Evolutionary conservation across 2,797 vertebrate genomes (phyloP).

Genomic region (Chanos chanos): DNA sequence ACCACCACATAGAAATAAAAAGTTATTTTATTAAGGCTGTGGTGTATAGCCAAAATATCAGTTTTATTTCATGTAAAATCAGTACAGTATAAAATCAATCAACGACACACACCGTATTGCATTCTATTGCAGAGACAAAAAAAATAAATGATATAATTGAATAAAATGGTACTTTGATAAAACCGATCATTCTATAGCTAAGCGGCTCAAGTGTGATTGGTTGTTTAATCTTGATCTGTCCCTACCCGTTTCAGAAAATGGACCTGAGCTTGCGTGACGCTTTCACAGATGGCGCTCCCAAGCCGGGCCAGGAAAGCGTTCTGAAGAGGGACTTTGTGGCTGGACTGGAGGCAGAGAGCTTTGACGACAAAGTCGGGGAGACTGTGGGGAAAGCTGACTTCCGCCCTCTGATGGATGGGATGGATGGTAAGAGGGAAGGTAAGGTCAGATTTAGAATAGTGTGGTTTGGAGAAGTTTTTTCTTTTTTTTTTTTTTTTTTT

Average conservation of each 20-base stretch:
- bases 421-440: constrained; percentile 70
- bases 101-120: too few relatives aligned
- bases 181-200: too few relatives aligned
- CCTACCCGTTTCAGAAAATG: constrained; percentile 60
- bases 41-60: too few relatives aligned
- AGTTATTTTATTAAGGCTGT: too few relatives aligned
- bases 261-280: constrained; percentile 89
- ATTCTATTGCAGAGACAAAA: too few relatives aligned
- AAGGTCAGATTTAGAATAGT: constrained; percentile 1
- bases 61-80: too few relatives aligned
- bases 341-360: constrained; percentile 83
- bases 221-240: not conserved
- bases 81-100: too few relatives aligned
- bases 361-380: constrained; percentile 88
- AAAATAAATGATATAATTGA: too few relatives aligned
- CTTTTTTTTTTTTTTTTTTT: not conserved
- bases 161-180: too few relatives aligned
- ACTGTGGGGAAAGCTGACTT: constrained; percentile 85
- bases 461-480: not conserved
- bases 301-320: constrained; percentile 58
- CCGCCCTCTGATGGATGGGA: constrained; percentile 82
- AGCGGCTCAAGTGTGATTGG: too few relatives aligned
- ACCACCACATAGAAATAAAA: not conserved
- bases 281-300: constrained; percentile 62
- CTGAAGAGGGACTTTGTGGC: constrained; percentile 88